Evolutionary conservation across 2,797 vertebrate genomes (phyloP).

Genomic region (Pipistrellus pygmaeus): DNA sequence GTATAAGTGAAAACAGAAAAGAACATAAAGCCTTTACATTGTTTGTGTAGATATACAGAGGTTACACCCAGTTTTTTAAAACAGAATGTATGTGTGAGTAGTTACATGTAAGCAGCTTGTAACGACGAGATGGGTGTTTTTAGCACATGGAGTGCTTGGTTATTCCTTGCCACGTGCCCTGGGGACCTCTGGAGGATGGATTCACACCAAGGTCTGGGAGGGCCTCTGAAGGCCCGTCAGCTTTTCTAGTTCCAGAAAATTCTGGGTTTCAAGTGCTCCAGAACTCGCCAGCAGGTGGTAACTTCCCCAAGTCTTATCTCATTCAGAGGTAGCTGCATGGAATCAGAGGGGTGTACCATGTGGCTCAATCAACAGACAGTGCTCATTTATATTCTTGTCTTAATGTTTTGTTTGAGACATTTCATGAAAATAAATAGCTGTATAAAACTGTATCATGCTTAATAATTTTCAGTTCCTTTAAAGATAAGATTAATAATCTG

Average conservation of each 20-base stretch:
- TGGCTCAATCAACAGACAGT: not conserved
- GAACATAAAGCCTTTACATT: not conserved
- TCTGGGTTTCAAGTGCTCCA: conserved; percentile 73
- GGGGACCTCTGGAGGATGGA: not conserved
- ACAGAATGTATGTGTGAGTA: not conserved
- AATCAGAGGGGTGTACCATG: not conserved
- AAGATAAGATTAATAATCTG: not conserved
- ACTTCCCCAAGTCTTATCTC: conserved; percentile 75
- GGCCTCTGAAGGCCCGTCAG: conserved; percentile 22
- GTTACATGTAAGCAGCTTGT: conserved; percentile 29
- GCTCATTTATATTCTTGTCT: not conserved
- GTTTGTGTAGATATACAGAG: not conserved
- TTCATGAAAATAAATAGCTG: not conserved
- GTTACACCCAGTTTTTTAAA: not conserved
- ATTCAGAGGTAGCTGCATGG: conserved; percentile 69
- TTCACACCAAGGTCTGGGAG: not conserved
- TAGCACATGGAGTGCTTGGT: conserved; percentile 60
- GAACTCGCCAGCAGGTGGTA: conserved; percentile 10
- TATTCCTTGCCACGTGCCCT: conserved; percentile 74
- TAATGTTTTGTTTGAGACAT: conserved; percentile 6
- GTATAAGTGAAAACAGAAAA: conserved; percentile 13
- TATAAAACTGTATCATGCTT: not conserved
- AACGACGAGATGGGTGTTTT: conserved; percentile 71
- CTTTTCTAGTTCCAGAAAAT: conserved; percentile 69
- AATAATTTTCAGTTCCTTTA: not conserved